Base-by-base conservation (phyloP, 2,797 vertebrate species). In the Enteromius fasciolatus region DNA sequence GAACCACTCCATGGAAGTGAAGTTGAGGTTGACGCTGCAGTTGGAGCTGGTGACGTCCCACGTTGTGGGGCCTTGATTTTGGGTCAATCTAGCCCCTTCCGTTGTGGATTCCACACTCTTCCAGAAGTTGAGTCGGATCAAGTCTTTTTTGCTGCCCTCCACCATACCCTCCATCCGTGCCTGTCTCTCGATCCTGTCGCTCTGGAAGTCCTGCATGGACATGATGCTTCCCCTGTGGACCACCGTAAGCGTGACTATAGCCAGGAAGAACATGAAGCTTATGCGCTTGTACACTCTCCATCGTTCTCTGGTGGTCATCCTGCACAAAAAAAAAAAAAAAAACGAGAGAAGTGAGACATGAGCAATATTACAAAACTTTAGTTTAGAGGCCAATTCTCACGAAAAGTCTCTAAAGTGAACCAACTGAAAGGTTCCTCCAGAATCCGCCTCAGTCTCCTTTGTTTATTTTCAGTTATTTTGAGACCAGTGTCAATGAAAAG, bases 21-120 rank as follows among this genome's bases (percentile, higher is more conserved):
- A 59, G 91, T 97, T 98, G 82, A 86, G 70, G 86, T 98, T 98
- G 88, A 94, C 91, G 0, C 94, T 96, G 84, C 98, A 99, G 93
- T 99, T 98, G 83, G 91, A 90, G 82, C 88, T 92, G 39, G 88
- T 92, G 81, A 98, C 86, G 1, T 99, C 97, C 98, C 97, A 99
- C 74, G 85, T 87, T 31, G 84, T 90, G 1, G 18, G 68, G 3
- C 7, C 23, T 28, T 9, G 74, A 8, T 86, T 76, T 46, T 86
- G 68, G 0, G 79, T 83, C 11, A 80, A 28, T 0, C 3, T 3
- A 2, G 31, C 5, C 83, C 82, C 31, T 67, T 83, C 73, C 0
- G 84, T 81, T 68, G 80, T 59, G 50, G 59, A 0, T 9, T 41
- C 17, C 3, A 54, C 7, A 64, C n/a, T 76, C 85, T 96, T 96